phyloP scores from a whole-genome alignment of 2,888 invertebrate species.

The Rotaria magnacalcarata region DNA sequence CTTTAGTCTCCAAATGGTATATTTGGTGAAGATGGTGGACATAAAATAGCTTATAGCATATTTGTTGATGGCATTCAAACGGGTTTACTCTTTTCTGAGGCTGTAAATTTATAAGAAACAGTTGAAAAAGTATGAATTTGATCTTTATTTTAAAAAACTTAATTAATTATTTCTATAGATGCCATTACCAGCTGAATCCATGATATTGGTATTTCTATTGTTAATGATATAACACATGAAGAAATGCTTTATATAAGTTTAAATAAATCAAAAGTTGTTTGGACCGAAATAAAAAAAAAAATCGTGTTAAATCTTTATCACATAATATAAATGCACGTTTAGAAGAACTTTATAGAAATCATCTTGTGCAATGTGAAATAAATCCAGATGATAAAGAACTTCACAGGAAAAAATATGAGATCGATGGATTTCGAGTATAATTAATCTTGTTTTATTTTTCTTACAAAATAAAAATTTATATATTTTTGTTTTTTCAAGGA shows the following conservation, averaged over 20 bases:
- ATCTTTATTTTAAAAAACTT: not conserved
- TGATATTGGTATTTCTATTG: constrained; percentile 20
- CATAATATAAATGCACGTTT: not conserved
- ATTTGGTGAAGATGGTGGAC: constrained; percentile 65
- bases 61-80: constrained; percentile 90
- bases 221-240: not conserved
- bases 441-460: not conserved
- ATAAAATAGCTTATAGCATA: constrained; percentile 72
- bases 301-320: not conserved
- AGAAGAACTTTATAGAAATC: not conserved
- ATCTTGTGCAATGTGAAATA: not conserved
- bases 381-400: not conserved
- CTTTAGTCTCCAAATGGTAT: constrained; percentile 46
- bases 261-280: constrained; percentile 9
- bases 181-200: not conserved
- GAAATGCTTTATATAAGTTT: constrained; percentile 30
- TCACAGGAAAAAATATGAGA: not conserved
- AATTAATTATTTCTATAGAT: not conserved
- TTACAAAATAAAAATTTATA: no score
- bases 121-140: not conserved
- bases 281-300: not conserved
- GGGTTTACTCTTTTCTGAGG: constrained; percentile 77
- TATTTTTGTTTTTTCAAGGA: not conserved
- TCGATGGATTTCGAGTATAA: not conserved
- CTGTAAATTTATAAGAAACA: constrained; percentile 44